Base-by-base conservation (phyloP, 2,888 invertebrate genomes). In the Theristus sp. region DNA sequence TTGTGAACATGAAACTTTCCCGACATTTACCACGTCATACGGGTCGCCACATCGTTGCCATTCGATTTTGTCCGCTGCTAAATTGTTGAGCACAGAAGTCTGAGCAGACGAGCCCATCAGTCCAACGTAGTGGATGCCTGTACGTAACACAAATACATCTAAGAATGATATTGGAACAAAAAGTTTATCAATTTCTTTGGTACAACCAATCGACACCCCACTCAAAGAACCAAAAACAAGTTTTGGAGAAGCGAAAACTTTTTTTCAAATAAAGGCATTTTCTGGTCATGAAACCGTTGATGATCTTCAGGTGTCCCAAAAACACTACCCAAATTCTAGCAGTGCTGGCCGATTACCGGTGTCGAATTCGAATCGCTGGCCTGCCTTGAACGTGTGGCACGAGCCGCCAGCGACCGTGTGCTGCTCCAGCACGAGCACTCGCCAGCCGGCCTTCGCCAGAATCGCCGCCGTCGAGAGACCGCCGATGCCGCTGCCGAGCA, bases 391-490 rank as follows among this genome's bases (percentile, higher is more conserved):
- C n/a, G 74, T 73, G 66, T 76, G 76, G 62, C 75, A 75, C 64
- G 73, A 74, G 3, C 75, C 75, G 13, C 75, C 75, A 24, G 74
- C 74, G 64, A 74, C 73, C 63, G 74, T 75, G 70, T 76, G 75
- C 59, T 76, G 75, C 62, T 76, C 76, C 58, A 76, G 65, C 0
- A 76, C 75, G 49, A 76, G 66, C 6, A 76, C 75, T 61, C 67
- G 71, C 61, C 74, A 71, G 10, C 75, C 75, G n/a, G 73, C 72
- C 56, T 71, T 67, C 10, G 74, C 67, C 61, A 76, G 66, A 25
- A 75, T 60, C n/a, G 71, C 71, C 2, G 73, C 76, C 13, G 72
- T 65, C 1, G 71, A 63, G 59, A 76, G 62, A 0, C 75, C 75
- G 1, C 76, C 76, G 30, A 74, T 72, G 6, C 76, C 76, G 66